These are phyloP conservation scores for Danionella dracula DNA, from an alignment of 2,797 vertebrate genomes.

Conservation along the genomic window DNA sequence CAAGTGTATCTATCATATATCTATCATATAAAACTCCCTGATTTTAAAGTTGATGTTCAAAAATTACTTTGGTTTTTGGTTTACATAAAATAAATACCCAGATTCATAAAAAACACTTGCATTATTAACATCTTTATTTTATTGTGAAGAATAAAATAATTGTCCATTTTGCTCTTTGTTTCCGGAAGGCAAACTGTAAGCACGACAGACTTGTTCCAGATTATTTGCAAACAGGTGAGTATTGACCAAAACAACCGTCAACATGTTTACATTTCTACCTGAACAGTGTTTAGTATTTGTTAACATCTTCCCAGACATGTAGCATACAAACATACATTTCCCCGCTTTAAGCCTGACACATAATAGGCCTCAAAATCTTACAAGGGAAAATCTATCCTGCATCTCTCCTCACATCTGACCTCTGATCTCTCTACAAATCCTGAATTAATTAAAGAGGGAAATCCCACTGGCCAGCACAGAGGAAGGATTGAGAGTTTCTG, in stretches of 20 bases:
- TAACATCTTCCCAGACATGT: not conserved
- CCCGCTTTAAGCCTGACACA: slow-evolving; percentile 32
- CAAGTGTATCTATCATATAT: too few relatives aligned
- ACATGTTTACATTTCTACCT: too few relatives aligned
- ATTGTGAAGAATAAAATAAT: too few relatives aligned
- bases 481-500: slow-evolving; percentile 68
- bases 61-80: too few relatives aligned
- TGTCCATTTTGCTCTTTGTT: too few relatives aligned
- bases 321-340: slow-evolving; percentile 32
- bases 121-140: too few relatives aligned
- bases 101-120: too few relatives aligned
- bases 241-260: too few relatives aligned
- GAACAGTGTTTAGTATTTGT: not conserved
- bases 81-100: too few relatives aligned
- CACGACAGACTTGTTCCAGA: not conserved
- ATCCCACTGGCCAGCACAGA: slow-evolving; percentile 66
- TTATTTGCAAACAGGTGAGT: not conserved
- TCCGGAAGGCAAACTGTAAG: too few relatives aligned
- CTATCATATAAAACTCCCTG: too few relatives aligned
- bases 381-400: slow-evolving; percentile 67
- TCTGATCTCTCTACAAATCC: slow-evolving; percentile 72
- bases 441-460: slow-evolving; percentile 83
- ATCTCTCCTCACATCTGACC: slow-evolving; percentile 68
- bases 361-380: slow-evolving; percentile 51
- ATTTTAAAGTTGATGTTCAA: too few relatives aligned